Evolutionary conservation across 2,113 vertebrate species (phyloP), one percentile per base, ranked within the genome.

Genomic region (Eubucco bourcierii): DNA sequence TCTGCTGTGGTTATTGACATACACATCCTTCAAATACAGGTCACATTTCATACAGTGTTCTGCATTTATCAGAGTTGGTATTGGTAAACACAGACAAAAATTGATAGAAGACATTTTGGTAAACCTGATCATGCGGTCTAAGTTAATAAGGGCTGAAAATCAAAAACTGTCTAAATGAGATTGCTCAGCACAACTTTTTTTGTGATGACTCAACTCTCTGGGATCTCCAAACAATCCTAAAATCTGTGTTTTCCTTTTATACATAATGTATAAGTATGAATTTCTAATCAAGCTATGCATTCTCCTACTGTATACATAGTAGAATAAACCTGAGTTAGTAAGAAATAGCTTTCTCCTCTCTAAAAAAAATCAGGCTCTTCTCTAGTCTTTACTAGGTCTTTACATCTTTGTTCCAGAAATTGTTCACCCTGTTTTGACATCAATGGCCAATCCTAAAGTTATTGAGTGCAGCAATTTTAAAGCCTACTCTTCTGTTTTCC

Each of bases 341-440:
- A 65, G 74, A 84, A 94, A 87, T 52, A 76, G 23, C 28, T 74
- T 71, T 80, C 52, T 29, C 34, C 63, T 84, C 41, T 77, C 66
- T 91, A 86, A 88, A 94, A 92, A 92, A 93, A 93, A 72, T 87
- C 71, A 71, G 52, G 63, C 82, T 93, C 84, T 77, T 89, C 89
- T 94, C 75, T 70, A 84, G 60, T 77, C 89, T 94, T 72, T 70
- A 84, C 56, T 77, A 37, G 46, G 87, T 82, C 72, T 90, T 96
- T 94, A 95, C 95, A 93, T 90, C 79, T 93, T 84, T 94, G 60
- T 73, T 94, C 41, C 78, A 89, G 79, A 81, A 87, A 87, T 74
- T 66, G 88, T 74, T 96, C 87, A 94, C 66, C 68, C 79, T 67
- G 23, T 82, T 93, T 94, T 92, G 88, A 95, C 25, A 0, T 93